These are phyloP conservation scores for Vesta saturnalis DNA, from an alignment of 2,888 invertebrate genomes.

Conservation along the genomic window DNA sequence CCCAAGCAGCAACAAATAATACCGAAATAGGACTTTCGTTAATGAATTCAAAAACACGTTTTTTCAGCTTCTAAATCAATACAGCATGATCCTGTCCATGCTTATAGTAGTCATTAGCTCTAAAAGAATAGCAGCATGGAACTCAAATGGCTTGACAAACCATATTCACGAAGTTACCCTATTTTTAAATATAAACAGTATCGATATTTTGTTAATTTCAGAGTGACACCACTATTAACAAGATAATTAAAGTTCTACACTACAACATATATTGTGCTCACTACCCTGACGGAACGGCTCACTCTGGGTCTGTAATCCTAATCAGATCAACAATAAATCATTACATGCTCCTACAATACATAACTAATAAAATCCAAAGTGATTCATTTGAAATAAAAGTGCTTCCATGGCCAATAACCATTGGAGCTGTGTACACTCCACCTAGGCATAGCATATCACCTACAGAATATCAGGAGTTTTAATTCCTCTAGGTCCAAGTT, in stretches of 20 bases:
- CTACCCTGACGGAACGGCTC: conserved; percentile 15
- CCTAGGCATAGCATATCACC: conserved; percentile 16
- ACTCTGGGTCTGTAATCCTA: conserved; percentile 15
- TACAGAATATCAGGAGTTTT: conserved; percentile 11
- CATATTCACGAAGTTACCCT: not conserved
- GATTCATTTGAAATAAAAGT: conserved; percentile 11
- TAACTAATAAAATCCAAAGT: conserved; percentile 22
- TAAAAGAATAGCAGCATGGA: not conserved
- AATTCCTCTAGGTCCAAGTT: not conserved
- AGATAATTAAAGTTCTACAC: conserved; percentile 4
- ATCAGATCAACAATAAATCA: conserved; percentile 17
- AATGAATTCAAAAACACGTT: not conserved
- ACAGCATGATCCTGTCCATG: not conserved
- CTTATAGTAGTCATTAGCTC: not conserved
- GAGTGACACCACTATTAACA: conserved; percentile 1
- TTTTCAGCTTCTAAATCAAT: not conserved
- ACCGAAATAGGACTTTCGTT: not conserved
- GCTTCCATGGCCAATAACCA: conserved; percentile 14
- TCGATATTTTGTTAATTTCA: conserved; percentile 14
- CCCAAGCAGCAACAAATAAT: not conserved
- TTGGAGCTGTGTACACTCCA: conserved; percentile 11
- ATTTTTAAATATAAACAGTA: conserved; percentile 8
- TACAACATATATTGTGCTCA: not conserved
- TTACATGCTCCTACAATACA: conserved; percentile 7
- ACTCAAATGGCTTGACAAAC: not conserved